phyloP scores from a whole-genome alignment of 2,113 vertebrate species.

The Chaenogobius annularis region DNA sequence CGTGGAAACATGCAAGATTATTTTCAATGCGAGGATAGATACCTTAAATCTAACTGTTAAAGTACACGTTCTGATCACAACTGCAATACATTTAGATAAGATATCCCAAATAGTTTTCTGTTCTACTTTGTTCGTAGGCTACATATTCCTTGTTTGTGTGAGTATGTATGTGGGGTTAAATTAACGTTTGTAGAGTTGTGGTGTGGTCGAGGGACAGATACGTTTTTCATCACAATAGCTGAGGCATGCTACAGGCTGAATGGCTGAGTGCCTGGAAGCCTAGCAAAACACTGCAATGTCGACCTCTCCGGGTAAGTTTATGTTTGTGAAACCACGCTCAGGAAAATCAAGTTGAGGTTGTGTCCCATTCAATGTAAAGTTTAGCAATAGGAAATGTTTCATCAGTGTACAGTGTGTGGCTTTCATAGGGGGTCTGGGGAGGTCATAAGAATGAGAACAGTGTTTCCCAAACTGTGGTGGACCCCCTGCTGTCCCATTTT shows the following conservation, averaged over 20 bases:
- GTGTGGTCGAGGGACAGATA: conserved; percentile 53
- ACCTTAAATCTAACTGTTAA: no score
- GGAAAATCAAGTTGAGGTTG: conserved; percentile 2
- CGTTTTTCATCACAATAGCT: conserved; percentile 69
- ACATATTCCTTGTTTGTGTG: not conserved
- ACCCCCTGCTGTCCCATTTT: no score
- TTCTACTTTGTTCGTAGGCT: no score
- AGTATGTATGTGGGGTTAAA: conserved; percentile 50
- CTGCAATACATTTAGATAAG: no score
- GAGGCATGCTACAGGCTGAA: conserved; percentile 62
- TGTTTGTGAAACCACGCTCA: conserved; percentile 57
- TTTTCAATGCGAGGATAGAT: no score
- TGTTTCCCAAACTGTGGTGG: no score
- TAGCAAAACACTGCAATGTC: conserved; percentile 50
- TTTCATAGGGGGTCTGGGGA: conserved; percentile 24
- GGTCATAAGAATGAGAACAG: not conserved
- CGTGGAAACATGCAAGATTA: no score
- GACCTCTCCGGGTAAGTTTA: conserved; percentile 48
- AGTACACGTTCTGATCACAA: no score
- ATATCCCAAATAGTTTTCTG: no score
- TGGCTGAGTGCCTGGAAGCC: conserved; percentile 56
- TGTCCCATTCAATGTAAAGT: conserved; percentile 34
- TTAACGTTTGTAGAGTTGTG: conserved; percentile 54
- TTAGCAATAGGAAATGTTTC: conserved; percentile 46
- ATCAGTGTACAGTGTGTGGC: conserved; percentile 29